Percentiles rank a stretch among this genome's conserved stretches.
Evolutionary conservation across 30 jellyfish, hydroid and myxozoan species (phyloP).

Genomic region (Sanderia malayensis): DNA sequence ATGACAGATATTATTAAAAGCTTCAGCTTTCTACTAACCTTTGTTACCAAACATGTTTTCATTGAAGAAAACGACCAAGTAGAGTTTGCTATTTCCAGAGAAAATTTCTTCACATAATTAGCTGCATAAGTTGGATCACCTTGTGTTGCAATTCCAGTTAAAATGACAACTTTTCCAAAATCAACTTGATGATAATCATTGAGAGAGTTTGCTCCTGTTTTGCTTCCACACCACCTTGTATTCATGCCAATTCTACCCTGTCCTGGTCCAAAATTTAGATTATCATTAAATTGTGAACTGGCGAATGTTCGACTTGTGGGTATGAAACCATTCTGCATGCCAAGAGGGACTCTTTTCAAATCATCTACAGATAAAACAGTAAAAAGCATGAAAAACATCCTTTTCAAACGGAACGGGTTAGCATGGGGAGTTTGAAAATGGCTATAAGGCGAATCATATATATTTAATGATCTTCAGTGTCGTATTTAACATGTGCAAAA

Average conservation of each 20-base stretch:
- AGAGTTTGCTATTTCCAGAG: background rate
- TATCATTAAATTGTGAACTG: background rate
- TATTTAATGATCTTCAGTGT: no score
- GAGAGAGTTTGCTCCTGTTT: background rate
- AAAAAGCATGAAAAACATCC: no score
- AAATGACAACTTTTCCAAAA: conserved; percentile 4
- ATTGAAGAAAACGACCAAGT: background rate
- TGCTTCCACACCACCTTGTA: background rate
- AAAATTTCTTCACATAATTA: conserved; percentile 11
- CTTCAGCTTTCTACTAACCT: background rate
- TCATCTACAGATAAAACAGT: background rate
- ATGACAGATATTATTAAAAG: no score
- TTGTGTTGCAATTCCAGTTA: conserved; percentile 36
- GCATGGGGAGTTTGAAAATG: no score
- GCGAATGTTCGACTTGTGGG: conserved; percentile 11
- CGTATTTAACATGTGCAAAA: no score
- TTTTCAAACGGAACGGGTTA: no score
- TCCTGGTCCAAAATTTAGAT: background rate
- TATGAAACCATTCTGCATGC: conserved; percentile 26
- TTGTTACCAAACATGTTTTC: background rate
- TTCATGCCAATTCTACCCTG: conserved; percentile 14
- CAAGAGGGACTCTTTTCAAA: conserved; percentile 30
- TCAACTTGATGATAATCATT: conserved; percentile 27
- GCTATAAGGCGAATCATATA: no score
- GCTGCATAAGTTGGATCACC: conserved; percentile 4